Percentiles rank a stretch among this genome's conserved stretches.
These are phyloP conservation scores for Eupithecia insigniata DNA, from an alignment of 2,888 invertebrate species.

Conservation along the genomic window DNA sequence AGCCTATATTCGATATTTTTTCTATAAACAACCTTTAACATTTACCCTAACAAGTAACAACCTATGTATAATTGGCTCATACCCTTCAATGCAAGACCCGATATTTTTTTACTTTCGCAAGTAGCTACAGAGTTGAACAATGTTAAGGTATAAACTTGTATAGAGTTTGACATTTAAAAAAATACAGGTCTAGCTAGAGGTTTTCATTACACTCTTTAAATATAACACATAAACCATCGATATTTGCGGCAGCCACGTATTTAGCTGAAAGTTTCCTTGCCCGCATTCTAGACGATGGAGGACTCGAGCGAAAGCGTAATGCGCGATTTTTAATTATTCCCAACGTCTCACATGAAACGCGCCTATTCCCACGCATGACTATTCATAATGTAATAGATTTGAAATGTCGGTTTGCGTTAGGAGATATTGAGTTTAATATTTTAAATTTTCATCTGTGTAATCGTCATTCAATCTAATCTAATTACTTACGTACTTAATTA, in stretches of 20 bases:
- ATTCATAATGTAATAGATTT: neutral
- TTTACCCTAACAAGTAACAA: no score
- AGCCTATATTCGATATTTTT: no score
- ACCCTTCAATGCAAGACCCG: neutral
- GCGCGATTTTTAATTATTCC: no score
- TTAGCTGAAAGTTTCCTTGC: conserved; percentile 43
- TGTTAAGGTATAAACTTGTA: neutral
- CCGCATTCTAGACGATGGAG: neutral
- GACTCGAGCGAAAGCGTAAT: neutral
- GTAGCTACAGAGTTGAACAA: neutral
- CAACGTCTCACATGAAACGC: no score
- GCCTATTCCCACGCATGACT: no score
- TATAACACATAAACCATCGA: conserved; percentile 20
- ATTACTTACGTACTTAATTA: no score
- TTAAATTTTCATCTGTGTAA: neutral
- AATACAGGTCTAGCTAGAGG: neutral
- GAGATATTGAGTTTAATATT: neutral
- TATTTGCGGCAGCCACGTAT: conserved; percentile 18
- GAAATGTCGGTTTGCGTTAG: neutral
- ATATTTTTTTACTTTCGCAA: neutral
- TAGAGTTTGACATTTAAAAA: neutral
- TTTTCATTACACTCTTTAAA: conserved; percentile 24
- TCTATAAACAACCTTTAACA: no score
- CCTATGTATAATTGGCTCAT: neutral
- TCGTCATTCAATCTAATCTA: neutral